Conservation (phyloP, 1,140 invertebrate species). For the Zaprionus ornatus region DNA sequence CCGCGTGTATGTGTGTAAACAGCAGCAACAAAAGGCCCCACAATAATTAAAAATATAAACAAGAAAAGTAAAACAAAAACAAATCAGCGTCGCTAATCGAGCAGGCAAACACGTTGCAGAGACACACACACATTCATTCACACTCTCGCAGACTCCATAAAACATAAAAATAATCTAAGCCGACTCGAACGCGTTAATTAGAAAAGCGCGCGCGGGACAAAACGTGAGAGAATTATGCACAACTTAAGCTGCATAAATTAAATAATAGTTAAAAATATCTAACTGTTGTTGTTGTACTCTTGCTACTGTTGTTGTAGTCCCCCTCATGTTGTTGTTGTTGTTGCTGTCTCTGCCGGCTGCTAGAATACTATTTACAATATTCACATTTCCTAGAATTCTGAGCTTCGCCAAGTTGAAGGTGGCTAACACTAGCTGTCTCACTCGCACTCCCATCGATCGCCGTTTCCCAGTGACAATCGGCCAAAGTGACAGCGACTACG, state of each 20-base stretch:
- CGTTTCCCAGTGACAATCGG: slow-evolving; percentile 30
- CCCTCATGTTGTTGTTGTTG: slow-evolving; percentile 13
- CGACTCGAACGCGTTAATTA: slow-evolving; percentile 44
- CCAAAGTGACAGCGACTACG: slow-evolving; percentile 9
- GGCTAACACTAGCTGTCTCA: slow-evolving; percentile 25
- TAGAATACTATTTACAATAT: slow-evolving; percentile 58
- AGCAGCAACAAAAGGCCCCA: slow-evolving; percentile 9
- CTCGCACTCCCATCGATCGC: slow-evolving; percentile 43
- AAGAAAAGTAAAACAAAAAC: slow-evolving; percentile 57
- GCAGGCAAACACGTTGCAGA: slow-evolving; percentile 46
- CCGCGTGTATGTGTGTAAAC: slow-evolving; percentile 13
- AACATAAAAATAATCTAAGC: neutral
- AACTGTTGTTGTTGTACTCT: slow-evolving; percentile 2
- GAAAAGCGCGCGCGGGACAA: slow-evolving; percentile 24
- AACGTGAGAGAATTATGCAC: slow-evolving; percentile 31
- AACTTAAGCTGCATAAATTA: slow-evolving; percentile 65
- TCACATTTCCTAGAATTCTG: slow-evolving; percentile 73
- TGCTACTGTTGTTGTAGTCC: neutral
- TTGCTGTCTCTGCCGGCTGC: slow-evolving; percentile 29
- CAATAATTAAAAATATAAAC: slow-evolving; percentile 54
- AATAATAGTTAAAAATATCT: slow-evolving; percentile 57
- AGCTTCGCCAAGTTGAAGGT: slow-evolving; percentile 26
- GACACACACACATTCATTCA: neutral
- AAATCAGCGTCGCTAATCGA: slow-evolving; percentile 58
- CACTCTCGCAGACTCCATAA: slow-evolving; percentile 11